Percentiles rank a stretch among this genome's conserved stretches.
Evolutionary conservation across 2,888 invertebrate genomes (phyloP).

Genomic region (Yponomeuta sedellus): DNA sequence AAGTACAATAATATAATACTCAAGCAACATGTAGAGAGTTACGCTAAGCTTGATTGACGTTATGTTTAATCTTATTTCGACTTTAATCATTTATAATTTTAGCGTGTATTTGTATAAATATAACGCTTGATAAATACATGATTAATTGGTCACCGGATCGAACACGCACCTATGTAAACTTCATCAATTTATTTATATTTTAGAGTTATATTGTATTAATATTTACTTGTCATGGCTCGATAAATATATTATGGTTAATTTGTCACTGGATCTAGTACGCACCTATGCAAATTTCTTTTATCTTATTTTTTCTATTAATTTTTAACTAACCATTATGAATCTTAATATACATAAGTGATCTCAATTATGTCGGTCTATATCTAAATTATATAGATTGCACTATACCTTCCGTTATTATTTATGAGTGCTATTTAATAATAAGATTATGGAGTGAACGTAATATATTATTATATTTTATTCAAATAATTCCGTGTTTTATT

Average conservation of each 20-base stretch:
- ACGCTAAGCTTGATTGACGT: neutral
- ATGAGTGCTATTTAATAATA: neutral
- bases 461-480: neutral
- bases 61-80: neutral
- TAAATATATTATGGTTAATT: too few relatives aligned
- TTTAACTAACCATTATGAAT: neutral
- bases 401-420: neutral
- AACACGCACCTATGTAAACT: too few relatives aligned
- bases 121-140: too few relatives aligned
- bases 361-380: neutral
- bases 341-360: neutral
- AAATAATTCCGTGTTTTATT: neutral
- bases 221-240: too few relatives aligned
- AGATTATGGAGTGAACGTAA: neutral
- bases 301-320: neutral
- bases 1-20: neutral
- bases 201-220: too few relatives aligned
- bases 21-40: neutral
- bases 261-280: too few relatives aligned
- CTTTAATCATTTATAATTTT: neutral
- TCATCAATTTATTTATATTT: too few relatives aligned
- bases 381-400: too few relatives aligned
- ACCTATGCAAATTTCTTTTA: neutral
- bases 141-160: too few relatives aligned
- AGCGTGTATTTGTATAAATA: too few relatives aligned